Conservation (phyloP, 2,888 invertebrate species). For the Anthrax anthrax region DNA sequence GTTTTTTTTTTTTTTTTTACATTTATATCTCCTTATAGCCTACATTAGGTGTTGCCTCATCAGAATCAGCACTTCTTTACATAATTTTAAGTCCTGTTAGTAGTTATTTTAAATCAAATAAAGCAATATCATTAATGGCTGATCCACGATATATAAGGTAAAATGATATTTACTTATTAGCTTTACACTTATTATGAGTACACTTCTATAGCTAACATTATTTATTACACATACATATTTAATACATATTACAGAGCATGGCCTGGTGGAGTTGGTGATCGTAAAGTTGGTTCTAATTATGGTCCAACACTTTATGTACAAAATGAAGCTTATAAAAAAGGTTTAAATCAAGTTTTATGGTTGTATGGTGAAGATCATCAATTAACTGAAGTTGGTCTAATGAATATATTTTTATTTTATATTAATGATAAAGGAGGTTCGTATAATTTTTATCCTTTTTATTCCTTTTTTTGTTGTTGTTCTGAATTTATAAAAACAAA, state of each 20-base stretch:
- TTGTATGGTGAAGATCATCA: constrained; percentile 85
- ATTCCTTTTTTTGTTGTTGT: neutral
- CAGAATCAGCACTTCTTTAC: constrained; percentile 80
- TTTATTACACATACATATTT: no score
- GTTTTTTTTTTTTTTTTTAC: constrained; percentile 7
- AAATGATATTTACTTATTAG: no score
- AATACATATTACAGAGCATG: constrained; percentile 45
- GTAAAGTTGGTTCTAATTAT: constrained; percentile 92
- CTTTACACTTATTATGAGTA: no score
- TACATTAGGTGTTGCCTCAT: constrained; percentile 76
- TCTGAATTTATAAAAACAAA: neutral
- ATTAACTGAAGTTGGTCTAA: constrained; percentile 94
- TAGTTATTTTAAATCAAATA: constrained; percentile 63
- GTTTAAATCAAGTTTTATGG: constrained; percentile 93
- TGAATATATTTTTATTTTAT: constrained; percentile 90
- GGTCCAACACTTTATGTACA: constrained; percentile 76
- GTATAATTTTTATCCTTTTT: constrained; percentile 12
- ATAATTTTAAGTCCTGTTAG: constrained; percentile 89
- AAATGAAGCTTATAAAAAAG: constrained; percentile 56
- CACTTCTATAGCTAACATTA: no score
- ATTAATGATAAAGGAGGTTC: constrained; percentile 81
- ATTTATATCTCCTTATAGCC: no score
- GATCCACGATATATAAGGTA: constrained; percentile 66
- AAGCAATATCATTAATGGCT: constrained; percentile 76
- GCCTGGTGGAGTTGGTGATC: constrained; percentile 88